Conservation (phyloP, 2,888 invertebrate species). For the Eumacrocentrus americanus region DNA sequence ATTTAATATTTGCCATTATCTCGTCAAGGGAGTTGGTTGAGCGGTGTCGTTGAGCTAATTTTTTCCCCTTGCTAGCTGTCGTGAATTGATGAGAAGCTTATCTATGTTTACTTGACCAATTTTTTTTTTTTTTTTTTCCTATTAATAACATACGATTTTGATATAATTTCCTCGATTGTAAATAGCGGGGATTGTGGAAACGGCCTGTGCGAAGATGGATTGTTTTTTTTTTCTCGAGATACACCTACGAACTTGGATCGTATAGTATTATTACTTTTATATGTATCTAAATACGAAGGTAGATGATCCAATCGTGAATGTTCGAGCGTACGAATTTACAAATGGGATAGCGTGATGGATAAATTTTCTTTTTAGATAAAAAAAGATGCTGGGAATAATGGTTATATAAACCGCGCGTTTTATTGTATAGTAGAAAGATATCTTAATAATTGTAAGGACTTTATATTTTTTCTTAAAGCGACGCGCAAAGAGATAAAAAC, state of each 20-base stretch:
- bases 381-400: slow-evolving; percentile 8
- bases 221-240: neutral
- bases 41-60: neutral
- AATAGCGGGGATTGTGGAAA: slow-evolving; percentile 7
- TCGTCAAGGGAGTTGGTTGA: slow-evolving; percentile 12
- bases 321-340: slow-evolving; percentile 4
- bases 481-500: slow-evolving; percentile 2
- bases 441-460: slow-evolving; percentile 10
- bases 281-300: slow-evolving; percentile 35
- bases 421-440: slow-evolving; percentile 15
- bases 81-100: neutral
- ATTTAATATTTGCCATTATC: slow-evolving; percentile 29
- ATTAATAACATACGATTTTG: neutral
- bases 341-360: neutral
- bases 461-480: slow-evolving; percentile 9
- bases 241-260: slow-evolving; percentile 36
- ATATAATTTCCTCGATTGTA: neutral
- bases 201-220: neutral
- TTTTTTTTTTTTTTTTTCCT: slow-evolving; percentile 9
- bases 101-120: slow-evolving; percentile 12
- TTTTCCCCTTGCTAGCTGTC: slow-evolving; percentile 18
- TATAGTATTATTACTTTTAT: slow-evolving; percentile 55
- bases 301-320: slow-evolving; percentile 8
- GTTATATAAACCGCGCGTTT: neutral
- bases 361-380: slow-evolving; percentile 18